These are phyloP conservation scores for Ridgeia piscesae DNA, from an alignment of 1,140 invertebrate genomes.

Conservation along the genomic window DNA sequence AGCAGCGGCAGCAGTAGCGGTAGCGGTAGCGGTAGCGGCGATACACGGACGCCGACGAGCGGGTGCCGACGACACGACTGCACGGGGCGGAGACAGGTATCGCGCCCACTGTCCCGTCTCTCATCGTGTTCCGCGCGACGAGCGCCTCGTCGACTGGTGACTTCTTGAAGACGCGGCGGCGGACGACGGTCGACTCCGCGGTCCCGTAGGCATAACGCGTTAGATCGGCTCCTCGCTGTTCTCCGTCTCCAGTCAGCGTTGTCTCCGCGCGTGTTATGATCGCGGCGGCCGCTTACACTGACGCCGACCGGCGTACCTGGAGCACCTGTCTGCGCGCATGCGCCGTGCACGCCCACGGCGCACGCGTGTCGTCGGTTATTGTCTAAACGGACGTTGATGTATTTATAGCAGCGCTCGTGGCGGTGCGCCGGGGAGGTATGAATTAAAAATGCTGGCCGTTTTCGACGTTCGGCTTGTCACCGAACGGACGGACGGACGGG, in stretches of 20 bases:
- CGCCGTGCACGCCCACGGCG: not conserved
- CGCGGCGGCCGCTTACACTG: not conserved
- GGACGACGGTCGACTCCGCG: too few species aligned
- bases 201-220: not conserved
- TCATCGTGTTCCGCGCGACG: not conserved
- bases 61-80: not conserved
- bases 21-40: too few species aligned
- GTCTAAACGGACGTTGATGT: not conserved
- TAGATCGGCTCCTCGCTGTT: not conserved
- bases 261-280: not conserved
- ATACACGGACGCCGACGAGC: not conserved
- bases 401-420: not conserved
- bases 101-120: not conserved
- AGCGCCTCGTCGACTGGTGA: not conserved
- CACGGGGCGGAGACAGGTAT: not conserved
- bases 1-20: too few species aligned
- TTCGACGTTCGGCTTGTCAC: not conserved
- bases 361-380: not conserved
- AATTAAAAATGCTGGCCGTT: not conserved
- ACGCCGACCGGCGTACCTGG: not conserved
- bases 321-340: not conserved
- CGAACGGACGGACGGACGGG: not conserved
- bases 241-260: not conserved
- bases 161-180: not conserved
- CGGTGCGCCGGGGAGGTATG: not conserved